These are phyloP conservation scores for Lithobius niger DNA, from an alignment of 1,140 invertebrate genomes.

Conservation along the genomic window DNA sequence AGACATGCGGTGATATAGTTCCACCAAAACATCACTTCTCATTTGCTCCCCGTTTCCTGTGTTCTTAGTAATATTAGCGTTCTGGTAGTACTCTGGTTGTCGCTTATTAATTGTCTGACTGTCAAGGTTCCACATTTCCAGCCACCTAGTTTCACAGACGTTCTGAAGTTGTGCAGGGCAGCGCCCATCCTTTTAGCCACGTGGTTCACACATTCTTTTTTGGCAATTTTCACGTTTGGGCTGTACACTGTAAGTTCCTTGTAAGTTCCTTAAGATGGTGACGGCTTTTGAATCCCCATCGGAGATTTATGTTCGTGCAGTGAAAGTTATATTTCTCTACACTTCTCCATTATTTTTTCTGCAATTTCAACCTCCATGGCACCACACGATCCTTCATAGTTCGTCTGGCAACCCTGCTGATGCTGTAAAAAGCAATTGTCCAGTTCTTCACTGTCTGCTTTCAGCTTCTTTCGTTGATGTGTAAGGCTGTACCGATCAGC, in stretches of 20 bases:
- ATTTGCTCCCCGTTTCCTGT: too few species aligned
- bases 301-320: slow-evolving; percentile 19
- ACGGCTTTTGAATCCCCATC: slow-evolving; percentile 21
- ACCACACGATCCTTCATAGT: slow-evolving; percentile 14
- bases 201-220: slow-evolving; percentile 25
- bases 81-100: too few species aligned
- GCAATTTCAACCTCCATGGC: slow-evolving; percentile 21
- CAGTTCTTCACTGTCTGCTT: slow-evolving; percentile 17
- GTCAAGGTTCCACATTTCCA: too few species aligned
- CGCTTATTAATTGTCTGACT: too few species aligned
- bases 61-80: too few species aligned
- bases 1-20: too few species aligned
- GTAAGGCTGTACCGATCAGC: too few species aligned
- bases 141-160: too few species aligned
- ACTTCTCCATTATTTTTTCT: slow-evolving; percentile 19
- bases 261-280: slow-evolving; percentile 14
- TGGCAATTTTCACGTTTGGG: slow-evolving; percentile 14
- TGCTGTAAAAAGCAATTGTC: slow-evolving; percentile 8
- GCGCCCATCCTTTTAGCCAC: slow-evolving; percentile 22
- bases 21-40: too few species aligned
- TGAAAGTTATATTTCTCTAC: slow-evolving; percentile 13
- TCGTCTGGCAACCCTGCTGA: slow-evolving; percentile 20
- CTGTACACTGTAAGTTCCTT: slow-evolving; percentile 19
- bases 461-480: background rate
- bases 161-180: slow-evolving; percentile 15